These are phyloP conservation scores for Mesorhabditis spiculigera DNA, from an alignment of 2,888 invertebrate genomes.

Conservation along the genomic window DNA sequence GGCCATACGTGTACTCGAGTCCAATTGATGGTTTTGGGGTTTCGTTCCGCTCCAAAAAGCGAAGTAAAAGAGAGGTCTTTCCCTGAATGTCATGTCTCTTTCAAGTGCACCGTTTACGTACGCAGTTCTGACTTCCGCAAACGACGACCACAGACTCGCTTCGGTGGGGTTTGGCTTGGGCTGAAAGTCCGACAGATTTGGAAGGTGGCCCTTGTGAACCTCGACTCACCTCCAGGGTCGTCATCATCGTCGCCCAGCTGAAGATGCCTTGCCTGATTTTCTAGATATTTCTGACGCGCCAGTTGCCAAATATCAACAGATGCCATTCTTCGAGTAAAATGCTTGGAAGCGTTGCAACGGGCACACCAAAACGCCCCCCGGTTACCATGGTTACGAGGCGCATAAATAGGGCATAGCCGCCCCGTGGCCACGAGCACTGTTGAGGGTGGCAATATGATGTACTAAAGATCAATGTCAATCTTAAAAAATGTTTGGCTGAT, in stretches of 20 bases:
- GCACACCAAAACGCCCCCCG: no score
- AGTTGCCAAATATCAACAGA: constrained; percentile 34
- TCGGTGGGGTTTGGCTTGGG: constrained; percentile 25
- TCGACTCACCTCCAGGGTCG: constrained; percentile 15
- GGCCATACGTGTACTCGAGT: constrained; percentile 80
- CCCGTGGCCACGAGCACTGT: no score
- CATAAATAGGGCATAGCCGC: no score
- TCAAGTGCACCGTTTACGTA: constrained; percentile 10
- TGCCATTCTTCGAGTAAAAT: background rate
- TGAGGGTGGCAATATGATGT: no score
- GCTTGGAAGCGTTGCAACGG: no score
- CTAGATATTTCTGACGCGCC: constrained; percentile 30
- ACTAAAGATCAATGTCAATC: no score
- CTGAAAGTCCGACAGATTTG: background rate
- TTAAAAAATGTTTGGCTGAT: no score
- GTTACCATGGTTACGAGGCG: no score
- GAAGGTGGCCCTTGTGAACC: background rate
- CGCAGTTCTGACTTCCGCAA: constrained; percentile 32
- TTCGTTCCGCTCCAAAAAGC: constrained; percentile 75
- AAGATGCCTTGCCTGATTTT: constrained; percentile 28
- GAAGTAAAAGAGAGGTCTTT: constrained; percentile 71
- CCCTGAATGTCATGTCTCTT: background rate
- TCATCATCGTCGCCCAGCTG: constrained; percentile 32
- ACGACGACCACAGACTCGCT: constrained; percentile 26
- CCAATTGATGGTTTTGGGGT: constrained; percentile 75